Evolutionary conservation across 2,888 invertebrate genomes (phyloP), one percentile per base, ranked within the genome.

Genomic region (Drosophila emarginata): DNA sequence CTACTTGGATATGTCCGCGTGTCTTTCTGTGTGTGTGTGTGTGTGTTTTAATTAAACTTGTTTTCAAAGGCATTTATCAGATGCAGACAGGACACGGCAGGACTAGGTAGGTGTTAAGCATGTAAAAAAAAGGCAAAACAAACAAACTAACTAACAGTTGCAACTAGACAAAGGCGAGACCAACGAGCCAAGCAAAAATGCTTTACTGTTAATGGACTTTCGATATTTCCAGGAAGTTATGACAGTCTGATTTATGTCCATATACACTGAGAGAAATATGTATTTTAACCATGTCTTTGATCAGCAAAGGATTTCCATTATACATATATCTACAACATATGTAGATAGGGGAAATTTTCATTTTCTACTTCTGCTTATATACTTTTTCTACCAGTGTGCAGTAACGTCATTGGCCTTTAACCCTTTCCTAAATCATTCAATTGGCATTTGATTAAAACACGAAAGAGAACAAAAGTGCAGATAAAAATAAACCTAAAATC

Each of bases 121-220:
- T 45, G 18, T 63, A 45, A 59, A 61, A 68, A 66, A 40, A 62
- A 6, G 18, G 15, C 45, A 14, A 50, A 14, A n/a, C n/a, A 50
- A 14, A 56, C 15, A 54, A 21, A 64, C 36, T 59, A 66, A 39
- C 54, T 65, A 62, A 52, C 76, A 76, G 67, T 61, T 61, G 70
- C 61, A 70, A 57, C 72, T 61, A 64, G 39, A 73, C 67, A 60
- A 56, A 59, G 54, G 58, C 45, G 12, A 45, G 9, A 60, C 32
- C 52, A 23, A 12, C 12, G 18, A 23, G 26, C 28, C 37, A 26
- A 54, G 15, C 61, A 51, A 70, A 32, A 76, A 79, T 85, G 86
- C 73, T 87, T 87, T 81, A 82, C 82, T 84, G 87, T 82, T 82
- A 82, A 82, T 88, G 88, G 87, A 83, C 83, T 88, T 82, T 82